Evolutionary conservation across 2,113 vertebrate genomes (phyloP), one percentile per base, ranked within the genome.

Genomic region (Fregetta grallaria): DNA sequence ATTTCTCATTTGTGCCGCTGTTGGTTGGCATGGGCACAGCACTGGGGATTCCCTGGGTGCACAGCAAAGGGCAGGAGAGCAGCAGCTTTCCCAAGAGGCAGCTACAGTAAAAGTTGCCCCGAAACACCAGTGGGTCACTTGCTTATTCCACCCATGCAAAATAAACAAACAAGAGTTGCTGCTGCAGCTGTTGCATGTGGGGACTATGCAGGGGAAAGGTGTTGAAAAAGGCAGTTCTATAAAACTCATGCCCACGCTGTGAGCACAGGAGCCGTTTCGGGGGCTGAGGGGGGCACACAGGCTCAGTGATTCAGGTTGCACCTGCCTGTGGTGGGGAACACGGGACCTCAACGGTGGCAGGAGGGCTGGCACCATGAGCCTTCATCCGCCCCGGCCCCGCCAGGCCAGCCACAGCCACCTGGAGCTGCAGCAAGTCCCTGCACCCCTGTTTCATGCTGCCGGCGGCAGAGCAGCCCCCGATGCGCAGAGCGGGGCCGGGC

Each of bases 401-500:
- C 58, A 13, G 50, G 7, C 13, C 36, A 30, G 42, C 26, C 42
- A 26, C 36, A 22, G 47, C 72, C 72, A 11, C 40, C 32, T 6
- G 8, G 47, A 34, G 70, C 44, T 5, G n/a, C 32, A 2, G 77
- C 45, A 3, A 25, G 18, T 1, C 18, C 58, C 34, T 4, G 67
- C 62, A 1, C 7, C 16, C 58, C n/a, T 1, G 0, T 2, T 15
- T 1, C 27, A 0, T 1, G 22, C 45, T 9, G 71, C 27, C 9
- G 38, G 71, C 5, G 8, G 61, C 70, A 2, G 32, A 23, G 47
- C 40, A 6, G 66, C 50, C n/a, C 71, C 15, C 14, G 21, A 0
- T 0, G 47, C 34, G 12, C 21, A 0, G 25, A 13, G 62, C 55
- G 1, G 30, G 22, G 44, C 30, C 44, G 15, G 13, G 3, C 10